Percentiles rank a stretch among this genome's conserved stretches.
Evolutionary conservation across 1,140 invertebrate genomes (phyloP).

Genomic region (Potamilus streckersoni): DNA sequence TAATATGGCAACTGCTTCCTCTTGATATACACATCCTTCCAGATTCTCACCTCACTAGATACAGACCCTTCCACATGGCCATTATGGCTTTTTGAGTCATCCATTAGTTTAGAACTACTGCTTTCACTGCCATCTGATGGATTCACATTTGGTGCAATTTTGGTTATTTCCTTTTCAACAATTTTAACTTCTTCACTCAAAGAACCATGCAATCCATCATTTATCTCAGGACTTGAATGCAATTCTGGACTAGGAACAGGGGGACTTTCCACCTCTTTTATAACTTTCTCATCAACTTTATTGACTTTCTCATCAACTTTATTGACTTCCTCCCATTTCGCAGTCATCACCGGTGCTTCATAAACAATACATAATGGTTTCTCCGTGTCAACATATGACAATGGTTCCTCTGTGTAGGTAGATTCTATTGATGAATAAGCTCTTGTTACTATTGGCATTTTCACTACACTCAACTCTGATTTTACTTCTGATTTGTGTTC

Average conservation of each 20-base stretch:
- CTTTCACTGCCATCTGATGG: too few relatives aligned
- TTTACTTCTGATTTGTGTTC: background rate
- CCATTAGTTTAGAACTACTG: too few relatives aligned
- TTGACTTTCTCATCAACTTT: conserved; percentile 14
- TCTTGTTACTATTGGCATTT: conserved; percentile 30
- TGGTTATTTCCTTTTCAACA: too few relatives aligned
- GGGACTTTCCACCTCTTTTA: background rate
- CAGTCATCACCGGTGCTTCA: conserved; percentile 37
- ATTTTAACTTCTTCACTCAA: background rate
- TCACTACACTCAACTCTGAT: conserved; percentile 2
- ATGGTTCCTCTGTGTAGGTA: conserved; percentile 51
- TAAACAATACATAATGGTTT: conserved; percentile 31
- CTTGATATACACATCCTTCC: too few relatives aligned
- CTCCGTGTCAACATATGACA: conserved; percentile 42
- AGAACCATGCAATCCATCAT: background rate
- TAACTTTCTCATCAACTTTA: conserved; percentile 3
- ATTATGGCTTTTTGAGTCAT: too few relatives aligned
- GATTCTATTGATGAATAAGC: conserved; percentile 43
- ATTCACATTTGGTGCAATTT: too few relatives aligned
- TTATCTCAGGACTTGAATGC: background rate
- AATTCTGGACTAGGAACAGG: background rate
- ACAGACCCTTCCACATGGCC: too few relatives aligned
- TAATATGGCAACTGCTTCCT: too few relatives aligned
- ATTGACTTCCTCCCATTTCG: conserved; percentile 33
- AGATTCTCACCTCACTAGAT: too few relatives aligned